Percentiles rank a stretch among this genome's conserved stretches.
phyloP scores from a whole-genome alignment of 2,797 vertebrate genomes.

The Pseudomugil tenellus region DNA sequence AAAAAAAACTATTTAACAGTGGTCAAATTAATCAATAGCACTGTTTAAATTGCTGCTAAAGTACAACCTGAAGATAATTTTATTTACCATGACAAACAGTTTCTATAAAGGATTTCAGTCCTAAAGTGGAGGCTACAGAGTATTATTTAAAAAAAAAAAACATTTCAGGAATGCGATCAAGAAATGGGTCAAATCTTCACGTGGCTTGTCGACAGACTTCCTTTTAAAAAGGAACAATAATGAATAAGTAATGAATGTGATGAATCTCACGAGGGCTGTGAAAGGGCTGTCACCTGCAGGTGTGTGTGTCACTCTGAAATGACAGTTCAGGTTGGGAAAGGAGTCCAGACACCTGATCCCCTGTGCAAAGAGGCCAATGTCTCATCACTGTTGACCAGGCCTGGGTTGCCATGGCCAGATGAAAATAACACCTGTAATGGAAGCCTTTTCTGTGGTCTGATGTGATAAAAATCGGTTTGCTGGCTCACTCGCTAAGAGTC shows the following conservation, averaged over 20 bases:
- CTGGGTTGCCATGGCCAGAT: slow-evolving; percentile 62
- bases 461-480: slow-evolving; percentile 73
- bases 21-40: neutral
- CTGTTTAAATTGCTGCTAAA: neutral
- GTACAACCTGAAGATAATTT: neutral
- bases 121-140: slow-evolving; percentile 8
- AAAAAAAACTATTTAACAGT: neutral
- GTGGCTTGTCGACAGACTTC: slow-evolving; percentile 9
- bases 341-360: slow-evolving; percentile 76
- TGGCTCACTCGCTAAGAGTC: slow-evolving; percentile 44
- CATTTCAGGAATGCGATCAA: slow-evolving; percentile 12
- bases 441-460: slow-evolving; percentile 75
- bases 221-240: slow-evolving; percentile 40
- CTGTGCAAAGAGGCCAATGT: slow-evolving; percentile 29
- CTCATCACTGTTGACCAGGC: slow-evolving; percentile 54
- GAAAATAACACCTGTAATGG: slow-evolving; percentile 82
- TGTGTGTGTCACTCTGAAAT: slow-evolving; percentile 48
- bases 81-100: slow-evolving; percentile 2
- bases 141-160: slow-evolving; percentile 7
- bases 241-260: slow-evolving; percentile 66
- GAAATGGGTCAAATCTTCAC: slow-evolving; percentile 13
- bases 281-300: slow-evolving; percentile 56
- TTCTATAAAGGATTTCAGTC: too few relatives aligned
- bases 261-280: slow-evolving; percentile 36
- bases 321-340: slow-evolving; percentile 49